Evolutionary conservation across 2,888 invertebrate genomes (phyloP), one percentile per base, ranked within the genome.

Genomic region (Nemapogon koenigi): DNA sequence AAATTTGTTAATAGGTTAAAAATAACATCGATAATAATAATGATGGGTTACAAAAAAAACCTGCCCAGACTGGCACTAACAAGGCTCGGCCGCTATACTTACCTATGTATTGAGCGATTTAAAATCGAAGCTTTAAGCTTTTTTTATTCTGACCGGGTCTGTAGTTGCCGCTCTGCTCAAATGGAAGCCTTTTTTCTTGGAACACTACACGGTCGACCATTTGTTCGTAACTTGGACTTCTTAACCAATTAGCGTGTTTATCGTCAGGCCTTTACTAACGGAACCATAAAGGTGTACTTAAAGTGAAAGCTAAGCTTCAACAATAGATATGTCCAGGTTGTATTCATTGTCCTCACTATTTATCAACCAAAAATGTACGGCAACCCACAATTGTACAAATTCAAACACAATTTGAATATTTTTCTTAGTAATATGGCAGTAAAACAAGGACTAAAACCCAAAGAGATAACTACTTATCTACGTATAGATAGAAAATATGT

Each of bases 11-110:
- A 22, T 22, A 22, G 10, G n/a, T 15, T n/a, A 28, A 28, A 11
- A 28, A 28, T 28, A 28, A 7, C 11, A 31, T 15, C 30, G 16
- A 22, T 22, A 4, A 35, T 22, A 22, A 35, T 35, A 35, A 16
- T 35, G 26, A 35, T 8, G 22, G n/a, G 14, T 25, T 13, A 25
- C 18, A 11, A 18, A 35, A 35, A 19, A 35, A 35, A 35, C 35
- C 16, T 19, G 35, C 16, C n/a, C 35, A 11, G 26, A 35, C 35
- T 35, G 35, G 35, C 35, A 25, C 22, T 35, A 35, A 35, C 35
- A 25, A 35, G 26, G 10, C 16, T 26, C 16, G 31, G 17, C 8
- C 10, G 10, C 25, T n/a, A 3, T 26, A 8, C 18, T 4, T 31
- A 31, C 17, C 35, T 15, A 26, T 35, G 25, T 35, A 35, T 25